phyloP scores from a whole-genome alignment of 2,888 invertebrate genomes.

The Neocrepidodera transversa region DNA sequence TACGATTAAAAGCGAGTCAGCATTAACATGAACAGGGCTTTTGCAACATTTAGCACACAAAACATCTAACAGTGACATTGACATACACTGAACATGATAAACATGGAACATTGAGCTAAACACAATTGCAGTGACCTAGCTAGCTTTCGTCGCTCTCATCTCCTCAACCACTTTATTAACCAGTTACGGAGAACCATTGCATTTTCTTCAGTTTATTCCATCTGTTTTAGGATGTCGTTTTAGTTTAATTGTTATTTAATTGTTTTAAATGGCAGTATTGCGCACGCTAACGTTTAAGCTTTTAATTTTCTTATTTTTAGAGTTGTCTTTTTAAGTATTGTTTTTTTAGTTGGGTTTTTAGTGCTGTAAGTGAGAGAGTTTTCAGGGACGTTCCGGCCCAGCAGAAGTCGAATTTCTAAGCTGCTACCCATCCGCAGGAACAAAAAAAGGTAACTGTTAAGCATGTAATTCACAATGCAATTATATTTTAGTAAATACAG shows the following conservation, averaged over 20 bases:
- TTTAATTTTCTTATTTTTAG: conserved; percentile 15
- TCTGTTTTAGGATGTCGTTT: conserved; percentile 18
- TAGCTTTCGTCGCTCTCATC: conserved; percentile 48
- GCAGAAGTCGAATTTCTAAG: conserved; percentile 58
- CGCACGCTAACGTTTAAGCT: not conserved
- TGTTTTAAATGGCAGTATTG: conserved; percentile 24
- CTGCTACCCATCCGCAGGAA: conserved; percentile 55
- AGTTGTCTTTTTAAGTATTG: conserved; percentile 14
- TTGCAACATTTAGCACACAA: conserved; percentile 43
- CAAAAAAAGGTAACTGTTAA: conserved; percentile 44
- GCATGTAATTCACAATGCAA: conserved; percentile 37
- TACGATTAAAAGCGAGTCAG: not conserved
- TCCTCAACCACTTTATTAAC: conserved; percentile 34
- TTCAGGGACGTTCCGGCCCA: conserved; percentile 60
- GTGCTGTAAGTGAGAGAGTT: conserved; percentile 60
- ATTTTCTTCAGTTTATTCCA: conserved; percentile 20
- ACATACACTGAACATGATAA: conserved; percentile 38
- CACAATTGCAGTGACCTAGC: conserved; percentile 51
- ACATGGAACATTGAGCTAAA: conserved; percentile 38
- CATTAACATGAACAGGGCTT: conserved; percentile 9
- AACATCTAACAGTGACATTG: conserved; percentile 49
- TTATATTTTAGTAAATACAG: not conserved
- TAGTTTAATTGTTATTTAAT: conserved; percentile 26
- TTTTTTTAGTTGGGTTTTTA: conserved; percentile 38
- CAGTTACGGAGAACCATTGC: conserved; percentile 13